Percentiles rank a stretch among this genome's conserved stretches.
Conservation (phyloP, 2,113 vertebrate genomes). For the Hydrochoerus hydrochaeris region DNA sequence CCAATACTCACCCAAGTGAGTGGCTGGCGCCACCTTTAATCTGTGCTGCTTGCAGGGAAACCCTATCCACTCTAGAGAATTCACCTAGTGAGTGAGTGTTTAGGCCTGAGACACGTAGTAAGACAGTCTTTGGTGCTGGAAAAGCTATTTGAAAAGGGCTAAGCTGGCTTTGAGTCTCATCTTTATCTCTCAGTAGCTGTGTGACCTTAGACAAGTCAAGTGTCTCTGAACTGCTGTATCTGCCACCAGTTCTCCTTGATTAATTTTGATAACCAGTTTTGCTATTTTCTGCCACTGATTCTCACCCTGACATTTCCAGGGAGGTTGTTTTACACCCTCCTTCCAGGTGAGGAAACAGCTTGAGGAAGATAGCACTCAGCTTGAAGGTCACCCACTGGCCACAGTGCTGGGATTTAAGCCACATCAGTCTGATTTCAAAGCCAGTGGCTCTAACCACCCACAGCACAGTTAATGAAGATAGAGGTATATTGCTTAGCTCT, state of each 20-base stretch:
- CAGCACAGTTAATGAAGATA: conserved; percentile 24
- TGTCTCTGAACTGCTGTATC: neutral
- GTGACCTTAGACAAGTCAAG: neutral
- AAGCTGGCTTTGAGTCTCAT: neutral
- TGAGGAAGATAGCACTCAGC: neutral
- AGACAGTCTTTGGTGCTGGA: neutral
- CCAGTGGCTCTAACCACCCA: conserved; percentile 24
- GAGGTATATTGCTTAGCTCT: neutral
- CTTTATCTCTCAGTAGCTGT: neutral
- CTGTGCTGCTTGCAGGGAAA: neutral
- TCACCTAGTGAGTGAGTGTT: neutral
- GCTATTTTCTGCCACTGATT: neutral
- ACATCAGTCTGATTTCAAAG: neutral
- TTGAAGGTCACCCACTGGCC: neutral
- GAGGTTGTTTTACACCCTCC: neutral
- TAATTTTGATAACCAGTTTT: neutral
- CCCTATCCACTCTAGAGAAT: neutral
- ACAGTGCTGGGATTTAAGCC: conserved; percentile 3
- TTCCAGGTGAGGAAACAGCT: neutral
- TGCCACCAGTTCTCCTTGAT: neutral
- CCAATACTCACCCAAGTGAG: too few species aligned
- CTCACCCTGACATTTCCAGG: neutral
- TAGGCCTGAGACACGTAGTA: neutral
- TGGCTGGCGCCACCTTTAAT: too few species aligned
- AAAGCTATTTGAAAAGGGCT: neutral